Evolutionary conservation across 2,797 vertebrate genomes (phyloP).

Genomic region (Peromyscus aztecus): DNA sequence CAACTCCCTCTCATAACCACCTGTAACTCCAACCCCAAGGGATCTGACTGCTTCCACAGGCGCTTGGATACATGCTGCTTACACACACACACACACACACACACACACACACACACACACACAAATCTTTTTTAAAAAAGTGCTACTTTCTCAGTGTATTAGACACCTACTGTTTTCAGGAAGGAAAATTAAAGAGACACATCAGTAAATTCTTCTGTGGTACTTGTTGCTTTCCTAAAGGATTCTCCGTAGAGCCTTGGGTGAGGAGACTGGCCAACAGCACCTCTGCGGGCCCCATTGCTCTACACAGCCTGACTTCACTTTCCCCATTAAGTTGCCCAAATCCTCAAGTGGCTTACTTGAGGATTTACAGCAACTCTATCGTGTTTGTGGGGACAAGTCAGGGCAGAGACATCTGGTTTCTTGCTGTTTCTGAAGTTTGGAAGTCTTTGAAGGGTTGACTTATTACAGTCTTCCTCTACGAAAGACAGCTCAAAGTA

Average conservation of each 20-base stretch:
- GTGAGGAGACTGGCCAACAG: not conserved
- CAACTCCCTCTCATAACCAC: not conserved
- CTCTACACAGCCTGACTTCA: conserved; percentile 31
- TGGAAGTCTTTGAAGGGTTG: conserved; percentile 68
- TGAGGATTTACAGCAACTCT: not conserved
- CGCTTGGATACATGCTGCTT: no score
- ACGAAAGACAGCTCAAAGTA: not conserved
- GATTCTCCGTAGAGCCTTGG: conserved; percentile 11
- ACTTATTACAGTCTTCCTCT: conserved; percentile 47
- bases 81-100: not conserved
- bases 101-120: not conserved
- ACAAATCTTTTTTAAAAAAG: not conserved
- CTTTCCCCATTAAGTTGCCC: conserved; percentile 57
- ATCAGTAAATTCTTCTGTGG: not conserved
- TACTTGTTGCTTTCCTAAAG: conserved; percentile 2
- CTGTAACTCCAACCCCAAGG: not conserved
- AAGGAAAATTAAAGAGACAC: conserved; percentile 55
- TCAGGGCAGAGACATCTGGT: conserved; percentile 62
- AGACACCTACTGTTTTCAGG: conserved; percentile 46
- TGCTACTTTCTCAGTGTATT: conserved; percentile 41
- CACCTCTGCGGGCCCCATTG: not conserved
- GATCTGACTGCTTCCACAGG: not conserved
- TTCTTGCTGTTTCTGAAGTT: conserved; percentile 65
- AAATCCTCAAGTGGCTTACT: conserved; percentile 60
- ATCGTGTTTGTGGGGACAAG: conserved; percentile 49